Evolutionary conservation across 1,140 invertebrate genomes (phyloP).

Genomic region (Colletes gigas): DNA sequence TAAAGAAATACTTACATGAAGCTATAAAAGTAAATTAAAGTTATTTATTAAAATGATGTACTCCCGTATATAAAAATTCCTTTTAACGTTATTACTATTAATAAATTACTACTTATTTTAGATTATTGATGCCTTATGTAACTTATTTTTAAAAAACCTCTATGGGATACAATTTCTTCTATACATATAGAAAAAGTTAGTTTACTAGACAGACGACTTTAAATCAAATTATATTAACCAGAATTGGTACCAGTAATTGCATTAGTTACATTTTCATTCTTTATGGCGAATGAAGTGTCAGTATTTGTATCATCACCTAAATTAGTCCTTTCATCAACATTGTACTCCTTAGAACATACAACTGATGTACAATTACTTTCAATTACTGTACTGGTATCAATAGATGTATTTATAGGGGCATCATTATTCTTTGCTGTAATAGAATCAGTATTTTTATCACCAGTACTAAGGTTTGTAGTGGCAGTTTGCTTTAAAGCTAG

Average conservation of each 20-base stretch:
- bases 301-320: neutral
- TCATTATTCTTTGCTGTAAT: slow-evolving; percentile 4
- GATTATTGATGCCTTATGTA: neutral
- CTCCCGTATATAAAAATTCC: neutral
- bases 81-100: neutral
- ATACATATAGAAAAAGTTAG: neutral
- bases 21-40: neutral
- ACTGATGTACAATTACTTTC: neutral
- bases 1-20: neutral
- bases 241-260: neutral
- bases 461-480: neutral
- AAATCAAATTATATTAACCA: slow-evolving; percentile 15
- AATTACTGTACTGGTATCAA: neutral
- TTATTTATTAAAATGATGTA: neutral
- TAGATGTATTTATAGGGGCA: neutral
- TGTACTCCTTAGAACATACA: neutral
- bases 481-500: slow-evolving; percentile 72
- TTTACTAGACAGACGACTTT: neutral
- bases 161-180: neutral
- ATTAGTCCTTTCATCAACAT: neutral
- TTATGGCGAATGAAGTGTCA: neutral
- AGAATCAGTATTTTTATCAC: slow-evolving; percentile 25
- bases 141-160: too few species aligned
- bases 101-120: neutral
- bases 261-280: neutral